These are phyloP conservation scores for Euspilapteryx auroguttella DNA, from an alignment of 2,888 invertebrate genomes.

Conservation along the genomic window DNA sequence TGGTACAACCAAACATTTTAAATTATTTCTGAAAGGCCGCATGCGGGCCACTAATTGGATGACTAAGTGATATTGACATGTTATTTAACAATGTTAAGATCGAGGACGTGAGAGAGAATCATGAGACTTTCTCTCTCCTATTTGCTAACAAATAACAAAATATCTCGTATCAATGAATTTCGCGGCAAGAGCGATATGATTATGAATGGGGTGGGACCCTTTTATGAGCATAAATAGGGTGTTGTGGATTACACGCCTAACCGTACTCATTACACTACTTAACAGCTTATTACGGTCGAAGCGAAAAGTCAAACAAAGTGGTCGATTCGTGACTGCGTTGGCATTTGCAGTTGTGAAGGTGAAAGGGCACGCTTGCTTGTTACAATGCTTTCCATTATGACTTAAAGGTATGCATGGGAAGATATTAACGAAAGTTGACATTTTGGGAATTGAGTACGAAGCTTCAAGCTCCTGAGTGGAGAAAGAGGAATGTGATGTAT, in stretches of 20 bases:
- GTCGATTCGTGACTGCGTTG: conserved; percentile 12
- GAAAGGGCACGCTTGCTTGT: conserved; percentile 15
- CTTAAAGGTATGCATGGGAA: too few species aligned
- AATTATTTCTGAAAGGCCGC: conserved; percentile 30
- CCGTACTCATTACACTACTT: conserved; percentile 32
- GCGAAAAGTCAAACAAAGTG: conserved; percentile 28
- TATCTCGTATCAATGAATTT: conserved; percentile 11
- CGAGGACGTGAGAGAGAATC: too few species aligned
- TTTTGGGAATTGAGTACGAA: too few species aligned
- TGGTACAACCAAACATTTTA: conserved; percentile 13
- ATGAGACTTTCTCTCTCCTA: conserved; percentile 16
- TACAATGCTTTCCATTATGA: too few species aligned
- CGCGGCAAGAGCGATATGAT: conserved; percentile 16
- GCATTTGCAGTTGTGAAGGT: conserved; percentile 19
- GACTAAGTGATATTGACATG: conserved; percentile 31
- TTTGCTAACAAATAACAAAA: too few species aligned
- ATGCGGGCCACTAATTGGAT: conserved; percentile 45
- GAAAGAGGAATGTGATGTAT: too few species aligned
- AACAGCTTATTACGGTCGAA: conserved; percentile 35
- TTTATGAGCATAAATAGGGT: conserved; percentile 21
- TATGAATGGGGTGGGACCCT: conserved; percentile 27
- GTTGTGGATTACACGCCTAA: conserved; percentile 39
- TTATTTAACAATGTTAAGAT: conserved; percentile 15
- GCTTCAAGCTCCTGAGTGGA: too few species aligned
- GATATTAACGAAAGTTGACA: too few species aligned